These are phyloP conservation scores for Gerris lacustris DNA, from an alignment of 2,888 invertebrate genomes.

Conservation along the genomic window DNA sequence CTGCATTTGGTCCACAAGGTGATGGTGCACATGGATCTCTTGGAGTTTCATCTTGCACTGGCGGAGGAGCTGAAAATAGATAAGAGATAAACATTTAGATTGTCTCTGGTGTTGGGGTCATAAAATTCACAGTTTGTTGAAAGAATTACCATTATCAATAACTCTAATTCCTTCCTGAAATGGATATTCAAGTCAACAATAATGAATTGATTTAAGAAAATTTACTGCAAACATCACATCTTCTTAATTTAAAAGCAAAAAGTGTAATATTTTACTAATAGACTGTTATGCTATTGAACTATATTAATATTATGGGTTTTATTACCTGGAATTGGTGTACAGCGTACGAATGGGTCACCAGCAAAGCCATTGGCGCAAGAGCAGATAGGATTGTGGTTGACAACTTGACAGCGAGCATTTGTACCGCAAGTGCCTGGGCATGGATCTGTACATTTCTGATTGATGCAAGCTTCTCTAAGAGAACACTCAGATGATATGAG, in stretches of 20 bases:
- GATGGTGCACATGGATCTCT: slow-evolving; percentile 64
- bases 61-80: slow-evolving; percentile 28
- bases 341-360: slow-evolving; percentile 36
- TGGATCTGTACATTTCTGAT: slow-evolving; percentile 64
- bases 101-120: not conserved
- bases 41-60: slow-evolving; percentile 34
- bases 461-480: slow-evolving; percentile 61
- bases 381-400: slow-evolving; percentile 39
- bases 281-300: too few relatives aligned
- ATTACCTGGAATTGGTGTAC: slow-evolving; percentile 28
- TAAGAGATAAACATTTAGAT: not conserved
- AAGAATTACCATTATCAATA: too few relatives aligned
- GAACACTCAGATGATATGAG: slow-evolving; percentile 61
- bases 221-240: slow-evolving; percentile 30
- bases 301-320: slow-evolving; percentile 12
- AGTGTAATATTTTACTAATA: too few relatives aligned
- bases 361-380: slow-evolving; percentile 37
- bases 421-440: slow-evolving; percentile 49
- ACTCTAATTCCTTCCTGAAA: too few relatives aligned
- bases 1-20: slow-evolving; percentile 72
- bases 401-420: slow-evolving; percentile 37
- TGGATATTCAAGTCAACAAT: slow-evolving; percentile 10
- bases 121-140: too few relatives aligned
- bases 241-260: slow-evolving; percentile 38
- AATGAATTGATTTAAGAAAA: slow-evolving; percentile 13